Evolutionary conservation across 2,888 invertebrate genomes (phyloP).

Genomic region (Scaptomyza flava): DNA sequence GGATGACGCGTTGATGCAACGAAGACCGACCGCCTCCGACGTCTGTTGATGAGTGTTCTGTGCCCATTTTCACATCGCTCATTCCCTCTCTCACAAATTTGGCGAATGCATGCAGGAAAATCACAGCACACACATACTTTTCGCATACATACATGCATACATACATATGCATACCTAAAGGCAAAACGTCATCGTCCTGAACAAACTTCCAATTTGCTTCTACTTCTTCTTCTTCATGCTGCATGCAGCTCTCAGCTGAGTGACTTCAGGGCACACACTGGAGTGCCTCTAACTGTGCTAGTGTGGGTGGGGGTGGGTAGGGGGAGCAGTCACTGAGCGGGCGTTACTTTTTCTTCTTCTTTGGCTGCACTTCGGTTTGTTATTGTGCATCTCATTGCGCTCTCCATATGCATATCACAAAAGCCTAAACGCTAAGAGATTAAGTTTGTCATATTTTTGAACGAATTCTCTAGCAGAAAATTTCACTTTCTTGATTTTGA

Average conservation of each 20-base stretch:
- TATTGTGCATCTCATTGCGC: conserved; percentile 52
- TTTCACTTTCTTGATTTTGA: conserved; percentile 1
- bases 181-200: conserved; percentile 71
- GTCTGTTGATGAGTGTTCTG: conserved; percentile 29
- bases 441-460: not conserved
- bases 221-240: not conserved
- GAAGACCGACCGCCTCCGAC: conserved; percentile 31
- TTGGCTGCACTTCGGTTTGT: conserved; percentile 52
- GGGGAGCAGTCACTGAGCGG: not conserved
- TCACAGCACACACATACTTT: conserved; percentile 56
- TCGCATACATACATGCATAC: conserved; percentile 32
- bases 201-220: conserved; percentile 7
- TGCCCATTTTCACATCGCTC: conserved; percentile 52
- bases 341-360: conserved; percentile 34
- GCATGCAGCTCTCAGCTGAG: conserved; percentile 33
- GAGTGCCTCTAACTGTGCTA: conserved; percentile 15
- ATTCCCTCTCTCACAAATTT: conserved; percentile 6
- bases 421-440: conserved; percentile 3
- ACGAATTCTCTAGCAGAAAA: not conserved
- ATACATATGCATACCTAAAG: conserved; percentile 26
- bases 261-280: conserved; percentile 22
- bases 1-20: conserved; percentile 62
- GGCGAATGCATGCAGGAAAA: conserved; percentile 52
- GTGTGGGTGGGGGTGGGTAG: not conserved
- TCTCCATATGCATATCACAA: not conserved